These are phyloP conservation scores for Colostygia pectinataria DNA, from an alignment of 2,888 invertebrate genomes.

Conservation along the genomic window DNA sequence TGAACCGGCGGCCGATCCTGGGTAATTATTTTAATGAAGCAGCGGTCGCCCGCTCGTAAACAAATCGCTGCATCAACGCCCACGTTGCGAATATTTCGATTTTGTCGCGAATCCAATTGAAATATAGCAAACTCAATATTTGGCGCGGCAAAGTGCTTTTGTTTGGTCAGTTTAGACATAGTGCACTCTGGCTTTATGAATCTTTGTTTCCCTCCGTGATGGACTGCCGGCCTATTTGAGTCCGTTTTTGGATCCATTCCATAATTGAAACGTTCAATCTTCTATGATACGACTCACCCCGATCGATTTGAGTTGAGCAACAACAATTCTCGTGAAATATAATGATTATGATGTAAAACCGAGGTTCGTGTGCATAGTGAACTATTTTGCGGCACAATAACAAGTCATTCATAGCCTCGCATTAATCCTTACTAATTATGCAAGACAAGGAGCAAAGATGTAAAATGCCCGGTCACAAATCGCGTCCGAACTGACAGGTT, in stretches of 20 bases:
- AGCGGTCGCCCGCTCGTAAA: slow-evolving; percentile 53
- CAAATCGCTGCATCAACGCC: slow-evolving; percentile 56
- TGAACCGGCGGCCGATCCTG: slow-evolving; percentile 47
- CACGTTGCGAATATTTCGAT: slow-evolving; percentile 53
- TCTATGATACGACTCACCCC: slow-evolving; percentile 17
- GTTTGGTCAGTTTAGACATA: slow-evolving; percentile 27
- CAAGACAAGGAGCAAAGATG: slow-evolving; percentile 77
- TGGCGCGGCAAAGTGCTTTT: slow-evolving; percentile 32
- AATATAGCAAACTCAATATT: slow-evolving; percentile 30
- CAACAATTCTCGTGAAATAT: slow-evolving; percentile 3
- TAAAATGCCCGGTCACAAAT: slow-evolving; percentile 79
- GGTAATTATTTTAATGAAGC: slow-evolving; percentile 65
- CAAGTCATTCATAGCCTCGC: slow-evolving; percentile 72
- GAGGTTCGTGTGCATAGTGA: slow-evolving; percentile 40
- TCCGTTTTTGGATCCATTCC: slow-evolving; percentile 34
- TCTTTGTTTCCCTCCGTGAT: slow-evolving; percentile 32
- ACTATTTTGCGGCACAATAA: slow-evolving; percentile 65
- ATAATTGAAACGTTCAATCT: slow-evolving; percentile 28
- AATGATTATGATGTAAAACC: slow-evolving; percentile 14
- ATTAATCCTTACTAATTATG: slow-evolving; percentile 81
- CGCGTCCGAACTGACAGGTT: slow-evolving; percentile 75
- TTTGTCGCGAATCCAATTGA: slow-evolving; percentile 46
- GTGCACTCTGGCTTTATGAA: slow-evolving; percentile 30
- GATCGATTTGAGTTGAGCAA: slow-evolving; percentile 11
- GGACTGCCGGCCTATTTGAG: slow-evolving; percentile 31